Percentiles rank a stretch among this genome's conserved stretches.
phyloP scores from a whole-genome alignment of 35 echinoderm and acorn worm genomes.

The Lytechinus pictus region DNA sequence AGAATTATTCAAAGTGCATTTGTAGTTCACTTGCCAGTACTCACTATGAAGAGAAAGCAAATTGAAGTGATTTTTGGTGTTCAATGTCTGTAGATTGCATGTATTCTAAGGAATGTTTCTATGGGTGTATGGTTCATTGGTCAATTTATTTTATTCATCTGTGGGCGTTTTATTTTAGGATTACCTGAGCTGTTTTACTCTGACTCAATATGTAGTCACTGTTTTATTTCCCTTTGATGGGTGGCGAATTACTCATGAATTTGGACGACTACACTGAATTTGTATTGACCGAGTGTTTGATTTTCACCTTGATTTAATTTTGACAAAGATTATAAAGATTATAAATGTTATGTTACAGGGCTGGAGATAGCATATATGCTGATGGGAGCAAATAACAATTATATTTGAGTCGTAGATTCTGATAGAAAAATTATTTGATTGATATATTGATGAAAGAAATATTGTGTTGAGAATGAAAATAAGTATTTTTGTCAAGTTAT shows the following conservation, averaged over 20 bases:
- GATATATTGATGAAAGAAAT: neutral
- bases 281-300: neutral
- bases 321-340: neutral
- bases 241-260: neutral
- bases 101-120: too few species aligned
- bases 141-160: neutral
- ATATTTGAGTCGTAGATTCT: neutral
- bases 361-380: too few species aligned
- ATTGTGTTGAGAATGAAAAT: neutral
- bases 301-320: neutral
- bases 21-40: neutral
- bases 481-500: neutral
- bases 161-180: neutral
- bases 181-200: neutral
- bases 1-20: neutral
- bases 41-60: neutral
- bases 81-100: neutral
- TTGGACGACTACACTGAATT: neutral
- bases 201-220: slow-evolving; percentile 4
- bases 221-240: neutral
- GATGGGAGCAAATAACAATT: neutral
- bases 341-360: neutral
- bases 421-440: neutral
- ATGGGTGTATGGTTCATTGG: neutral
- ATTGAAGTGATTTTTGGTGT: neutral